phyloP scores from a whole-genome alignment of 2,113 vertebrate species.

The Rhineura floridana region DNA sequence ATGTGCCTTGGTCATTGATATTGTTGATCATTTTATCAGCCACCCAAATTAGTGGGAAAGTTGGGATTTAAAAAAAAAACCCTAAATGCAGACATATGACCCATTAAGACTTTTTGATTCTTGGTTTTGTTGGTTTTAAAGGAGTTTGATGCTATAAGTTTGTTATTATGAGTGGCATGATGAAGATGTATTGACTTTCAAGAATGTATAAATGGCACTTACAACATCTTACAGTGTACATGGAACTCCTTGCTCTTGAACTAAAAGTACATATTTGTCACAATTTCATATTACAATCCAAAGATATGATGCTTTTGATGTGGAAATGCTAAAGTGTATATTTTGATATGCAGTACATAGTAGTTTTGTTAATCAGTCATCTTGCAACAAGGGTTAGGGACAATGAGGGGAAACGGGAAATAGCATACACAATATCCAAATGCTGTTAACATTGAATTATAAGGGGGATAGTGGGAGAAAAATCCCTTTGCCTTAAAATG shows the following conservation, averaged over 20 bases:
- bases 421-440: background rate
- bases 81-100: conserved; percentile 4
- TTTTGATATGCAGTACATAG: conserved; percentile 16
- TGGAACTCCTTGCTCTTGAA: background rate
- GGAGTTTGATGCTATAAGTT: background rate
- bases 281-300: background rate
- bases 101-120: background rate
- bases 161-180: background rate
- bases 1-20: background rate
- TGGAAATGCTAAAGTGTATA: conserved; percentile 1
- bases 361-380: conserved; percentile 33
- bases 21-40: background rate
- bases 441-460: conserved; percentile 12
- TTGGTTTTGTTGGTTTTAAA: background rate
- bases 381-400: conserved; percentile 33
- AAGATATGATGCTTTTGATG: conserved; percentile 15
- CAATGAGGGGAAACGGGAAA: conserved; percentile 32
- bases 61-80: background rate
- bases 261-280: background rate
- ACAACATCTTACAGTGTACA: background rate
- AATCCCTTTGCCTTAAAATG: conserved; percentile 37
- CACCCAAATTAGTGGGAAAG: background rate
- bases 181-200: background rate
- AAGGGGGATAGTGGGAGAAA: conserved; percentile 23
- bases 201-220: conserved; percentile 12